Percentiles rank a stretch among this genome's conserved stretches.
These are phyloP conservation scores for Leiothrix lutea DNA, from an alignment of 2,113 vertebrate genomes.

Conservation along the genomic window DNA sequence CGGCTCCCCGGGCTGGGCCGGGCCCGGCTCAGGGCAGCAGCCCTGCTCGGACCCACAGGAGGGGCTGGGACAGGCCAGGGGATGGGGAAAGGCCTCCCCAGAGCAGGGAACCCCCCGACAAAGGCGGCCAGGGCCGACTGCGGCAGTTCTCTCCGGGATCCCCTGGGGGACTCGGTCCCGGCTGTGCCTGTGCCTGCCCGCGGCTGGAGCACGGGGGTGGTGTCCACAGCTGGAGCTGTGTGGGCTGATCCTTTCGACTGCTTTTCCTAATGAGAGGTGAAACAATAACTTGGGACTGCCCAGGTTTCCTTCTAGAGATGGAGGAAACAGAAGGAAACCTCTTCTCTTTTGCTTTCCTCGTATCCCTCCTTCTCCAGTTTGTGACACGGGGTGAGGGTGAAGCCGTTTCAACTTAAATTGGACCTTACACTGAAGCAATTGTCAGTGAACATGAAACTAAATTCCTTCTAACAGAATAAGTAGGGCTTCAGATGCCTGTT, in stretches of 20 bases:
- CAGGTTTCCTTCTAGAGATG: not conserved
- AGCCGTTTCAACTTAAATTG: not conserved
- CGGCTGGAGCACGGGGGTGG: accelerated
- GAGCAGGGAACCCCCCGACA: accelerated
- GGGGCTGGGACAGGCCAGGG: not conserved
- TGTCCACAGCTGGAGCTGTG: not conserved
- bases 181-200: not conserved
- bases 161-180: not conserved
- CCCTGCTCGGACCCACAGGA: too few relatives aligned
- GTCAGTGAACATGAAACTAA: not conserved
- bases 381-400: not conserved
- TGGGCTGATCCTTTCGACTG: accelerated
- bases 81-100: too few relatives aligned
- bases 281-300: not conserved
- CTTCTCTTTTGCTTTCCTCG: not conserved
- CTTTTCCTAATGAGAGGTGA: not conserved
- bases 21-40: accelerated
- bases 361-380: not conserved
- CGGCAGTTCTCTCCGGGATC: too few relatives aligned
- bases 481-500: not conserved
- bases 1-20: accelerated
- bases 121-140: too few relatives aligned
- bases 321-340: not conserved
- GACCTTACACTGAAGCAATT: not conserved
- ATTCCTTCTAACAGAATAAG: not conserved